Evolutionary conservation across 2,888 invertebrate species (phyloP).

Genomic region (Selenia dentaria): DNA sequence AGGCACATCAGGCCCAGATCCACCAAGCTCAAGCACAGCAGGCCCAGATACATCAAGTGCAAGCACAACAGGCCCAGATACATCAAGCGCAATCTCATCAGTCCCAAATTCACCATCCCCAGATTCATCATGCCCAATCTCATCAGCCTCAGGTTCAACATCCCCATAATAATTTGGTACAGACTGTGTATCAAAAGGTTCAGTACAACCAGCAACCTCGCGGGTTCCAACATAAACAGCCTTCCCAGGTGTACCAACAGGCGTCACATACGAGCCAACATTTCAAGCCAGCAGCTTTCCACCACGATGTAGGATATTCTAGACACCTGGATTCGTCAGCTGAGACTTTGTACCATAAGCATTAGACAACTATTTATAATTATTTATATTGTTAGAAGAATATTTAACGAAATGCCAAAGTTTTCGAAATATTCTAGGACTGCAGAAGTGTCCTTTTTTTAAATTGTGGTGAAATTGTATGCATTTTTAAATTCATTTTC

Average conservation of each 20-base stretch:
- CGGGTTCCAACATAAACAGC: conserved; percentile 1
- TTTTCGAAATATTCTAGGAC: conserved; percentile 1
- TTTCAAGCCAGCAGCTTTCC: conserved; percentile 8
- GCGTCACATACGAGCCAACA: conserved; percentile 2
- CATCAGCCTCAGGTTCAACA: conserved; percentile 6
- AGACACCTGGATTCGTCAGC: not conserved
- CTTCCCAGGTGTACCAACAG: conserved; percentile 11
- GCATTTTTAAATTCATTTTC: no score
- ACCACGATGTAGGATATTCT: conserved; percentile 4
- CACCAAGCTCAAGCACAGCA: conserved; percentile 1
- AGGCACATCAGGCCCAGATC: not conserved
- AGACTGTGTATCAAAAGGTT: not conserved
- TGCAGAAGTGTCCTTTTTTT: not conserved
- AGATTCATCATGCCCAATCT: not conserved
- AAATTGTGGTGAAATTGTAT: no score
- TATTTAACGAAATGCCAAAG: conserved; percentile 6
- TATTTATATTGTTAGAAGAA: not conserved
- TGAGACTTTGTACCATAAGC: conserved; percentile 11
- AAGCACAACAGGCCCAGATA: conserved; percentile 1
- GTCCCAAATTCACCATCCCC: conserved; percentile 3
- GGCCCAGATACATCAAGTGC: not conserved
- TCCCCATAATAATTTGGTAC: not conserved
- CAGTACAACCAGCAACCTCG: conserved; percentile 3
- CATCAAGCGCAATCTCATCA: conserved; percentile 1
- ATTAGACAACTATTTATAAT: conserved; percentile 2